phyloP scores from a whole-genome alignment of 2,888 invertebrate genomes.

The Muschampia staudingeri region DNA sequence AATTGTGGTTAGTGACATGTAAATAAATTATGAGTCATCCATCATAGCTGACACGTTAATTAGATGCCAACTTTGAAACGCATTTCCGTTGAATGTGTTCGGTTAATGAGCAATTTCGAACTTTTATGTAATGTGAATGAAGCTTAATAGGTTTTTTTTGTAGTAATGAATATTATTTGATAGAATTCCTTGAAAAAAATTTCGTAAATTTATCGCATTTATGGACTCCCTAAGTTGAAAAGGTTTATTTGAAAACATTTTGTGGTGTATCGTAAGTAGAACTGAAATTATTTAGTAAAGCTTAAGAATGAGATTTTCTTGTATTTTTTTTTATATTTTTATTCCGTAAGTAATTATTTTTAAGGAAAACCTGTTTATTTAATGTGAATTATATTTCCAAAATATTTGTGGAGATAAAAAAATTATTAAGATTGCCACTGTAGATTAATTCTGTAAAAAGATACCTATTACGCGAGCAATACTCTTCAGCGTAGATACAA shows the following conservation, averaged over 20 bases:
- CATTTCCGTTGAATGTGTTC: constrained; percentile 34
- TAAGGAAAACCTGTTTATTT: neutral
- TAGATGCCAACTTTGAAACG: constrained; percentile 25
- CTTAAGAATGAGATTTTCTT: neutral
- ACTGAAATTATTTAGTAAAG: neutral
- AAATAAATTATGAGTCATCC: constrained; percentile 59
- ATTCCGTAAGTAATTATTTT: neutral
- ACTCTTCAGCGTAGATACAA: no score
- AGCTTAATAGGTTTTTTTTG: constrained; percentile 45
- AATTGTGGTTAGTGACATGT: constrained; percentile 78
- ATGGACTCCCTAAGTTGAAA: neutral
- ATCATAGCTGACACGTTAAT: constrained; percentile 47
- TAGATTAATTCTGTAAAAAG: no score
- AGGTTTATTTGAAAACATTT: constrained; percentile 3
- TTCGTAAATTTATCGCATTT: neutral
- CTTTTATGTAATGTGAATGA: constrained; percentile 52
- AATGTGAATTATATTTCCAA: no score
- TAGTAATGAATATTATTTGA: constrained; percentile 39
- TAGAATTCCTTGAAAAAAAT: neutral
- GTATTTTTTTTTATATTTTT: neutral
- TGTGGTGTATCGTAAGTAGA: neutral
- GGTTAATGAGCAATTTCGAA: constrained; percentile 45
- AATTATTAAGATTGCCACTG: no score
- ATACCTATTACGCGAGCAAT: no score
- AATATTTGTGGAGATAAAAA: no score